Evolutionary conservation across 2,888 invertebrate species (phyloP), one percentile per base, ranked within the genome.

Genomic region (Stenichneumon culpator): DNA sequence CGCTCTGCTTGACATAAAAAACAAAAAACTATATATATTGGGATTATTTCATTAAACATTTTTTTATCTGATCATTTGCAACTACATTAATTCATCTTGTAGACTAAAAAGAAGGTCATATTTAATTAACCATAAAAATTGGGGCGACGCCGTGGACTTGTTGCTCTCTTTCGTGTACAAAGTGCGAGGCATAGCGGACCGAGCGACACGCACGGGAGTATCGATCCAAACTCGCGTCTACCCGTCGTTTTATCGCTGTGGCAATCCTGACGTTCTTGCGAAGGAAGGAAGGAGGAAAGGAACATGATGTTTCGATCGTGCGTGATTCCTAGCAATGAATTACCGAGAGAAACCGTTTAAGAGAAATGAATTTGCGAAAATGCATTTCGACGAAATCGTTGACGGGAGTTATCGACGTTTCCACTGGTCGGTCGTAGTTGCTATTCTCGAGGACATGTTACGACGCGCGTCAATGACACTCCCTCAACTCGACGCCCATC

Each of bases 141-240:
- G 11, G 57, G 60, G 39, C 22, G 60, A 44, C 44, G 60, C 39
- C 44, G 52, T 14, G 63, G 47, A 74, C 74, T 74, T 74, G 74
- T 74, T 74, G 74, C 74, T 65, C 32, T 50, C 63, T 50, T 73
- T 32, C 60, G 47, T 16, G 25, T 57, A 57, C 11, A 57, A 25
- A n/a, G 6, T 44, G 16, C 44, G 39, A 39, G 57, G 7, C 54
- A 50, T 25, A 44, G 39, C 25, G 74, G 28, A 47, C 32, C 63
- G 32, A 14, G 32, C 63, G 9, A 7, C 74, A 74, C 63, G 47
- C 73, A 63, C 47, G 60, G 60, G 68, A 69, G 16, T 74, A 74
- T 74, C 74, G 74, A 74, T 65, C 74, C 60, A 47, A 50, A 25
- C 57, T 57, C 25, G 3, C 25, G 57, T 25, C 57, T 57, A 14